Base-by-base conservation (phyloP, 1,140 invertebrate species). In the Bradysia coprophila region DNA sequence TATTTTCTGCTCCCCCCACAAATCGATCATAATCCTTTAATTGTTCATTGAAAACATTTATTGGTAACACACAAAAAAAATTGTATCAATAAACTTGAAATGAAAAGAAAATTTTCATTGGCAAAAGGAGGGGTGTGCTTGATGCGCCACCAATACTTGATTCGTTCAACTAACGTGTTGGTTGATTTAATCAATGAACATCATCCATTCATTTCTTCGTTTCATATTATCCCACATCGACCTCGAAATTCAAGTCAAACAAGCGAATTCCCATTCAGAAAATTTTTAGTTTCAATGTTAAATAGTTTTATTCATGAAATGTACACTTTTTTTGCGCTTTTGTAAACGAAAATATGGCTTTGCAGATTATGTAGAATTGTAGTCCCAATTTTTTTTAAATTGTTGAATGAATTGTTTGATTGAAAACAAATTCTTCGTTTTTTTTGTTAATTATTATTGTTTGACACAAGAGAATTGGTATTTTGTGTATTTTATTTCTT, bases 101-200 rank as follows among this genome's bases (percentile, higher is more conserved):
- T n/a, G n/a, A n/a, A n/a, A n/a, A n/a, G n/a, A n/a, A n/a, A n/a
- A n/a, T n/a, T n/a, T n/a, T n/a, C n/a, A n/a, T 8, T 28, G 24
- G 24, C 6, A 28, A 28, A 28, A 28, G 13, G 24, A 28, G 24
- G 24, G 24, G 13, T 28, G 24, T 28, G 6, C 6, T 28, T 13
- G 13, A 28, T 8, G 24, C 24, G 24, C 24, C 24, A 13, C 24
- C 24, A 28, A 28, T 28, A 6, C 6, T 13, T 28, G 13, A 13
- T 28, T 28, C n/a, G n/a, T n/a, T n/a, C n/a, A 13, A 28, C 24
- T 6, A 28, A 28, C 2, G 19, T 18, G 20, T 4, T 20, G 24
- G 28, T 10, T 15, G 19, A 39, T 41, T 41, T 41, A 41, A 41
- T 41, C 40, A 41, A 41, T 41, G 40, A 41, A 41, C 18, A 19